Base-by-base conservation (phyloP, 2,888 invertebrate species). In the Pristionchus mayeri region DNA sequence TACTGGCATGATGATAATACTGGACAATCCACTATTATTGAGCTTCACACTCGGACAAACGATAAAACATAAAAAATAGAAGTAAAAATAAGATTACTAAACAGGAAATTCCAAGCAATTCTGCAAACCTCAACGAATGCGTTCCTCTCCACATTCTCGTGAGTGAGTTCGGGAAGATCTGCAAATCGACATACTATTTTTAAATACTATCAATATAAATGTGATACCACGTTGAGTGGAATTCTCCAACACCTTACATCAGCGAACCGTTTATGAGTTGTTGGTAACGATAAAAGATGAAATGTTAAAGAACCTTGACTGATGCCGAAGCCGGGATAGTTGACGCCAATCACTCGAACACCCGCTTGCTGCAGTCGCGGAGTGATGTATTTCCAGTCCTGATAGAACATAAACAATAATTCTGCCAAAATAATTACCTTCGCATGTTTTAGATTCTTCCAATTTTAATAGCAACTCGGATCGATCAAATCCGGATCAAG, bases 361-460 rank as follows among this genome's bases (percentile, higher is more conserved):
- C 85, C 86, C 48, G 84, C 82, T 21, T 84, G 67, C 44, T 86
- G 81, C 40, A 90, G 83, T 3, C 79, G 76, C 21, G 86, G 86
- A 0, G 86, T 85, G 85, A 90, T 85, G 76, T 89, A 89, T 71
- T 90, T 90, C 83, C 88, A 90, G 78, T 88, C 88, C 71, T 71
- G 24, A 44, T 44, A 44, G 6, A 13, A 44, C 44, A 44, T 44
- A 13, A 44, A 44, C 6, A 44, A 44, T 6, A 44, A 44, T n/a
- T n/a, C n/a, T n/a, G n/a, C n/a, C n/a, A n/a, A n/a, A n/a, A n/a
- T n/a, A n/a, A n/a, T n/a, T n/a, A n/a, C n/a, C n/a, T n/a, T n/a
- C n/a, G n/a, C n/a, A n/a, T n/a, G n/a, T n/a, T n/a, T n/a, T n/a
- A n/a, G n/a, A n/a, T n/a, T n/a, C n/a, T n/a, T n/a, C n/a, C n/a